Percentiles rank a stretch among this genome's conserved stretches.
These are phyloP conservation scores for Drosophila willistoni DNA, from an alignment of 1,140 invertebrate genomes.

Conservation along the genomic window DNA sequence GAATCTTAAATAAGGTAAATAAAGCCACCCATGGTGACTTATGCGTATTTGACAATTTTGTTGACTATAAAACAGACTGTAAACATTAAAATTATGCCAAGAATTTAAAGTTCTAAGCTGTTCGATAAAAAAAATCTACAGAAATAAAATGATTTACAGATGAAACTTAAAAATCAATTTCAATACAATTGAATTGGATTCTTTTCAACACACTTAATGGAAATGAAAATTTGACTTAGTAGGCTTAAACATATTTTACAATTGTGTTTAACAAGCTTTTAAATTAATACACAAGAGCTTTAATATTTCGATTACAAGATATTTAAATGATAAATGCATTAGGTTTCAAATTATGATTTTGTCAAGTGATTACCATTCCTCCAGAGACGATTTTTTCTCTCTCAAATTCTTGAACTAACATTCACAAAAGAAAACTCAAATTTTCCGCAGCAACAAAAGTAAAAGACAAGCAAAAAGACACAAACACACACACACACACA, in stretches of 20 bases:
- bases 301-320: not conserved
- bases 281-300: not conserved
- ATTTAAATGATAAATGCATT: not conserved
- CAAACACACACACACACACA: slow-evolving; percentile 26
- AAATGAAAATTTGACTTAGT: no score
- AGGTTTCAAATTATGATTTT: slow-evolving; percentile 4
- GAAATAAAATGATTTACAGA: no score
- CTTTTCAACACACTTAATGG: no score
- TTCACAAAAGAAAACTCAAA: slow-evolving; percentile 8
- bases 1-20: not conserved
- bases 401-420: slow-evolving; percentile 7
- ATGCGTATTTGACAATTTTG: not conserved
- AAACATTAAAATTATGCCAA: not conserved
- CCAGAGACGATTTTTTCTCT: not conserved
- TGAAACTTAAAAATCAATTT: no score
- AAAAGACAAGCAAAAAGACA: slow-evolving; percentile 40
- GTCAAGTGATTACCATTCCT: slow-evolving; percentile 2
- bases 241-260: no score
- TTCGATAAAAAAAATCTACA: no score
- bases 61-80: not conserved
- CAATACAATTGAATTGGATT: no score
- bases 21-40: not conserved
- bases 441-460: slow-evolving; percentile 4
- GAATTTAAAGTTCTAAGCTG: not conserved
- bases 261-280: slow-evolving; percentile 29